A percentile compares a stretch with the other conserved stretches of the same genome.
Conservation (phyloP, 2,888 invertebrate genomes). For the Stegophylla sp. region DNA sequence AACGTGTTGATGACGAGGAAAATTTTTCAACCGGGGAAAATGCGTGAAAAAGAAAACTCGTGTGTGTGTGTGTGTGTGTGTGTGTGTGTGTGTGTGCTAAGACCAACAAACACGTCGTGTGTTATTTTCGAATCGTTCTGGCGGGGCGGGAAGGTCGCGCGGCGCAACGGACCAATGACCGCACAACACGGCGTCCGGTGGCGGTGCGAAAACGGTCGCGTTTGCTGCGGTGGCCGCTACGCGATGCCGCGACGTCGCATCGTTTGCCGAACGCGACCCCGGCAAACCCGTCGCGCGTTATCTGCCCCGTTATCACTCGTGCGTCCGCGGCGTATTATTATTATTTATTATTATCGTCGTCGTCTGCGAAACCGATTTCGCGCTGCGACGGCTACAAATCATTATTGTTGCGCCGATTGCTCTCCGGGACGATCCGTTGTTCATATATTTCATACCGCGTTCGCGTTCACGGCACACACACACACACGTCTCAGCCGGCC, state of each 20-base stretch:
- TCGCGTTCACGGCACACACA: neutral
- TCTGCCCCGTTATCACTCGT: neutral
- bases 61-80: no score
- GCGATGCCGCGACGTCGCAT: no score
- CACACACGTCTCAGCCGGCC: neutral
- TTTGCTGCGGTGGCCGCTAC: neutral
- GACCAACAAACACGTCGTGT: neutral
- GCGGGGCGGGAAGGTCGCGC: neutral
- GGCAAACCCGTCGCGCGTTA: neutral
- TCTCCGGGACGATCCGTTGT: neutral
- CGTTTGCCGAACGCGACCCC: constrained; percentile 1
- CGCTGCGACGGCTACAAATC: no score
- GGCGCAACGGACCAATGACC: constrained; percentile 34
- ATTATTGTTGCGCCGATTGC: no score
- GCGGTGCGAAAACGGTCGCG: constrained; percentile 4
- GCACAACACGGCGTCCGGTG: constrained; percentile 40
- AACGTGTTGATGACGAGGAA: no score
- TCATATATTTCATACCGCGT: neutral
- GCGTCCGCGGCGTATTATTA: neutral
- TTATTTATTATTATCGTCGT: no score
- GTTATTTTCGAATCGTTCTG: neutral
- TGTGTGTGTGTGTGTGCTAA: no score
- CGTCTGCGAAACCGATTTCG: neutral
- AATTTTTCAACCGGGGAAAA: no score
- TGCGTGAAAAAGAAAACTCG: no score